These are phyloP conservation scores for Mythimna loreyi DNA, from an alignment of 2,888 invertebrate genomes.

Conservation along the genomic window DNA sequence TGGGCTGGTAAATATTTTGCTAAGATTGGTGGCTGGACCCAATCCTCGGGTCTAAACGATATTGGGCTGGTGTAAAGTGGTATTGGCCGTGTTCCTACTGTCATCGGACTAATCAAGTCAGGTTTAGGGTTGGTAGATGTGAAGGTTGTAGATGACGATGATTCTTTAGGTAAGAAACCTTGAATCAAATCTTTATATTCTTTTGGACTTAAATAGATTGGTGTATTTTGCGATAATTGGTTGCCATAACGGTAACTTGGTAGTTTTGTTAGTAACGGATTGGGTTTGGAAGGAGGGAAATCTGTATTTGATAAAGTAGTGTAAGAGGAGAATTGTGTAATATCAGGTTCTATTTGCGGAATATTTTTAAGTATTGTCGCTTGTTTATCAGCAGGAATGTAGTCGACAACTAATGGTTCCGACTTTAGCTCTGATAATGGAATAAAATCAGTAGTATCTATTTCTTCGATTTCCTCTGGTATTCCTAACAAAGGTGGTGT, in stretches of 20 bases:
- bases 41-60: neutral
- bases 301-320: neutral
- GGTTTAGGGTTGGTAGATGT: no score
- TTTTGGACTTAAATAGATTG: neutral
- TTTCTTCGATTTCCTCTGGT: neutral
- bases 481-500: neutral
- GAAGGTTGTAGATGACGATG: neutral
- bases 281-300: neutral
- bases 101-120: neutral
- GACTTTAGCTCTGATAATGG: neutral
- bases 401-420: neutral
- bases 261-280: neutral
- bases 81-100: neutral
- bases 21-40: neutral
- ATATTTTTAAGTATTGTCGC: neutral
- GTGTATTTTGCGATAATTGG: neutral
- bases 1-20: neutral
- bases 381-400: neutral
- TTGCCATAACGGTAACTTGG: neutral
- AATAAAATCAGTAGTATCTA: neutral
- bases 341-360: neutral
- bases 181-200: slow-evolving; percentile 3
- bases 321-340: neutral
- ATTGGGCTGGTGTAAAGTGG: neutral
- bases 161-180: neutral